phyloP scores from a whole-genome alignment of 2,797 vertebrate species.

The Lophius americanus region DNA sequence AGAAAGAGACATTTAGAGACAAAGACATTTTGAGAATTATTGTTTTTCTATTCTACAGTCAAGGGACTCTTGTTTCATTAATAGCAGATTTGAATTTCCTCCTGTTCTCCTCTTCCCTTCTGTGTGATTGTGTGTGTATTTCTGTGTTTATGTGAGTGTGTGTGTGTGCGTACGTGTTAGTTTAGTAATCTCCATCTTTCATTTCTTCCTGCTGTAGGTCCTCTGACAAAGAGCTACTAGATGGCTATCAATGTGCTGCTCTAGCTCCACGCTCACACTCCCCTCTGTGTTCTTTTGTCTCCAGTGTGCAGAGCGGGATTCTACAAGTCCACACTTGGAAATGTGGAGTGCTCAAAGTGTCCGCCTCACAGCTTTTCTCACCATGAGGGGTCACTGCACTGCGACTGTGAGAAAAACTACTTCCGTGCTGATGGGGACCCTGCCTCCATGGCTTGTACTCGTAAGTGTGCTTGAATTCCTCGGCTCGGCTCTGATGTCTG shows the following conservation, averaged over 20 bases:
- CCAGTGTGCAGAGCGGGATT: conserved; percentile 93
- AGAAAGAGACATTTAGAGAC: conserved; percentile 45
- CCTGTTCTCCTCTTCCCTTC: background rate
- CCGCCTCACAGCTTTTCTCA: conserved; percentile 93
- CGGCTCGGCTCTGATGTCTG: too few species aligned
- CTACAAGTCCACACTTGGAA: conserved; percentile 92
- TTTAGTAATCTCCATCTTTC: conserved; percentile 37
- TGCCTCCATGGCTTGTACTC: conserved; percentile 96
- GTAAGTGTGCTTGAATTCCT: conserved; percentile 82
- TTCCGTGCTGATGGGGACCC: conserved; percentile 95
- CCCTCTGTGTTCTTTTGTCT: conserved; percentile 66
- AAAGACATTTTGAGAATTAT: conserved; percentile 63
- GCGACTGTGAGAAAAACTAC: conserved; percentile 96
- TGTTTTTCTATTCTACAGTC: conserved; percentile 36
- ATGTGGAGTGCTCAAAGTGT: conserved; percentile 93
- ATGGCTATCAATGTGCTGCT: conserved; percentile 29
- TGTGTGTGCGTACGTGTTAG: conserved; percentile 14
- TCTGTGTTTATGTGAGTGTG: conserved; percentile 15
- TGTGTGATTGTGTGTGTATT: conserved; percentile 9
- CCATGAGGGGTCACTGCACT: conserved; percentile 91
- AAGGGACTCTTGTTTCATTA: conserved; percentile 45
- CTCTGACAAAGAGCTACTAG: conserved; percentile 31
- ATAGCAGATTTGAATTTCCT: conserved; percentile 30
- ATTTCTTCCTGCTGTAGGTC: conserved; percentile 32
- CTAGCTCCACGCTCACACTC: conserved; percentile 57